These are phyloP conservation scores for Gastracanthus pulcherrimus DNA, from an alignment of 2,888 invertebrate genomes.

Conservation along the genomic window DNA sequence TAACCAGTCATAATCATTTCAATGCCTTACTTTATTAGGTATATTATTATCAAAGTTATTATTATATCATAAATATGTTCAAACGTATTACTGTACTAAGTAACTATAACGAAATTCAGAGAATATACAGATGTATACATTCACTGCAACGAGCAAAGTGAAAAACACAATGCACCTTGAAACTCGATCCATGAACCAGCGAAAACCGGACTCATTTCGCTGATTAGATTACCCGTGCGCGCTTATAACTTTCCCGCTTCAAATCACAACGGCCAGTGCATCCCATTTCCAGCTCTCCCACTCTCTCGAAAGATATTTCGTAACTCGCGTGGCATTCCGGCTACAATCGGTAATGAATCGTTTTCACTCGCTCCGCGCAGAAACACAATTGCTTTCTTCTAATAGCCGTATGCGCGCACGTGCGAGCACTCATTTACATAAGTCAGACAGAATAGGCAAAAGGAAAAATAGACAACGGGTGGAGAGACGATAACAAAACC, in stretches of 20 bases:
- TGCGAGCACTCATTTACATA: conserved; percentile 42
- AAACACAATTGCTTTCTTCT: conserved; percentile 39
- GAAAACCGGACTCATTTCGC: background rate
- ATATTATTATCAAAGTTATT: too few species aligned
- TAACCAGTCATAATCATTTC: too few species aligned
- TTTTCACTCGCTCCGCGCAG: conserved; percentile 32
- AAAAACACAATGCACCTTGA: background rate
- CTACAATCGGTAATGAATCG: conserved; percentile 26
- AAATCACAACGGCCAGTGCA: conserved; percentile 61
- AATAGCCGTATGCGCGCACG: background rate
- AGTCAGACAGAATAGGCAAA: background rate
- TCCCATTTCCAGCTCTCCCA: conserved; percentile 12
- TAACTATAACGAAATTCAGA: too few species aligned
- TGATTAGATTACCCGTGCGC: background rate
- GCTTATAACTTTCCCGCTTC: background rate
- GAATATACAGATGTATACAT: too few species aligned
- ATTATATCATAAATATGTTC: too few species aligned
- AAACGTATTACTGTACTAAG: too few species aligned
- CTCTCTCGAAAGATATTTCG: conserved; percentile 41
- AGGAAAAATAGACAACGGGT: background rate
- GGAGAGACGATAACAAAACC: background rate
- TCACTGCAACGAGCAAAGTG: background rate
- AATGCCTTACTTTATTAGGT: too few species aligned
- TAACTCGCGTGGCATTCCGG: conserved; percentile 27
- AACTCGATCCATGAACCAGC: background rate